Evolutionary conservation across 2,113 vertebrate species (phyloP), one percentile per base, ranked within the genome.

Genomic region (Lophochroa leadbeateri): DNA sequence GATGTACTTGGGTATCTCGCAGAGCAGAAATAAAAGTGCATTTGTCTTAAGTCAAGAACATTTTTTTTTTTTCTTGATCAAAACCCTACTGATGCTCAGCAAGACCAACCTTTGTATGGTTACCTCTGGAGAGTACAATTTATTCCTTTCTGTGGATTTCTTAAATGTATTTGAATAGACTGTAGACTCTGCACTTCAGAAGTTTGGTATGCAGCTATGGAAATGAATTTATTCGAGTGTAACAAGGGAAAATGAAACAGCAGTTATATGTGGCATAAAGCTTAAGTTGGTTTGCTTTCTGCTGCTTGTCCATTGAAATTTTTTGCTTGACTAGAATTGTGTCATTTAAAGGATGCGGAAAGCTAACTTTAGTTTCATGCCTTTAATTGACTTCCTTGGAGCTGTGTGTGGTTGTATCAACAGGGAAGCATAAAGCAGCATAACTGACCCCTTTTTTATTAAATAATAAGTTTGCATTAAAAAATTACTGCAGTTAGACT

Each of bases 271-370:
- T 69, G 49, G 58, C 10, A 3, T 13, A 58, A 77, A 87, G 53
- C 78, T 74, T 61, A 43, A 68, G 71, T 53, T 60, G 19, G 7
- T 82, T 86, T 79, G 37, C 61, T 91, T 89, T 91, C 47, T 76
- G 61, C 61, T 91, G 33, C 61, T 79, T 75, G 31, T 72, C 64
- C 1, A 0, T 28, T 81, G 7, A 39, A 65, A 68, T 53, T 52
- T 87, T 64, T 94, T 69, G 49, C 82, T 77, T 94, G 65, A 65
- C 55, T 94, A 65, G 70, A 57, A 79, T 76, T 60, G 81, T 79
- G 92, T 87, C 63, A 87, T 77, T 67, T 82, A 17, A 92, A 94
- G 82, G 91, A 76, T 90, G 71, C 0, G 2, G 85, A 88, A 91
- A 72, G 63, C 58, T 55, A 57, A 82, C 75, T 85, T 88, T 9